Evolutionary conservation across 2,797 vertebrate species (phyloP), one percentile per base, ranked within the genome.

Genomic region (Microcaecilia unicolor): DNA sequence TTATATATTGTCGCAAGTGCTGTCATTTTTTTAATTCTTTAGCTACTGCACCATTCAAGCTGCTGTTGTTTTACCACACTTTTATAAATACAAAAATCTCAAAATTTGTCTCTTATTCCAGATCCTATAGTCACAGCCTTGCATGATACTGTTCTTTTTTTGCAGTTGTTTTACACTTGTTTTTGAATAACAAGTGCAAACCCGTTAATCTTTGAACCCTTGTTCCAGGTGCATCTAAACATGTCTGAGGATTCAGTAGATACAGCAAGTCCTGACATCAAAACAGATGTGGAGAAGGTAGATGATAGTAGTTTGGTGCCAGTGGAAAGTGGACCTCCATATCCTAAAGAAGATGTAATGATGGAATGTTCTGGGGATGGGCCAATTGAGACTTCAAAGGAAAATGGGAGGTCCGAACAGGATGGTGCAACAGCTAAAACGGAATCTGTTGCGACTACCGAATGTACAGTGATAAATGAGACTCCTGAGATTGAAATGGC

Each of bases 231-330:
- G 74, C 71, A 50, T 55, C 28, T 23, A 28, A 78, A 73, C 58
- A 85, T 84, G 81, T 83, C 80, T 39, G 70, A 66, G 36, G 60
- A 43, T 4, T 0, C 32, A 9, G 1, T 10, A 32, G 58, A 74
- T 32, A 28, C 24, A 7, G 14, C 44, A 33, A 36, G 44, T 34
- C 12, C 44, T 37, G 53, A 51, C 44, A 65, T 49, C 31, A 43
- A 55, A 29, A 29, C 36, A 39, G 61, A 74, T 56, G 30, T 37
- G 28, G 33, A 22, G 3, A 28, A 53, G 40, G 18, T 47, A 17
- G 36, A 54, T 22, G 26, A 2, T 9, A 41, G 2, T 12, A 57
- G 67, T 14, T 12, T 49, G 14, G 23, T 58, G 29, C 30, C 31
- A 29, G 21, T 12, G 0, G 18, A 67, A 9, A 30, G 38, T 16